Conservation (phyloP, 1,140 invertebrate genomes). For the Odontomachus brunneus region DNA sequence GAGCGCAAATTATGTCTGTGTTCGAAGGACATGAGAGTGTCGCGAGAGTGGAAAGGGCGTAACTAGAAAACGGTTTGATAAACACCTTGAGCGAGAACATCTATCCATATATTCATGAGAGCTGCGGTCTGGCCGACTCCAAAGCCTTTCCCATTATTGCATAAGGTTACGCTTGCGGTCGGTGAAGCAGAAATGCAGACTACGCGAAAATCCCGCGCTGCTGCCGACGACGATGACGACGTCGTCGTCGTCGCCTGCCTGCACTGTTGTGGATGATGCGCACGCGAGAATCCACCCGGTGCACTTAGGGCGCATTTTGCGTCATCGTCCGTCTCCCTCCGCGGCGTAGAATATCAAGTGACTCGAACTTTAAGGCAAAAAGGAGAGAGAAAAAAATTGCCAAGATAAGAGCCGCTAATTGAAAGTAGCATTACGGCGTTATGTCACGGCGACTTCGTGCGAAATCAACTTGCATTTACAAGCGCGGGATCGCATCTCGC, state of each 20-base stretch:
- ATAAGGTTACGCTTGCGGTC: conserved; percentile 80
- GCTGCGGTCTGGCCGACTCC: conserved; percentile 70
- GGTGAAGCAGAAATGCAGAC: conserved; percentile 80
- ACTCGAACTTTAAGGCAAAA: conserved; percentile 5
- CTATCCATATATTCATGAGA: conserved; percentile 82
- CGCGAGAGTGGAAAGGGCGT: conserved; percentile 68
- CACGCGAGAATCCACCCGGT: conserved; percentile 48
- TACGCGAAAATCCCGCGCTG: conserved; percentile 70
- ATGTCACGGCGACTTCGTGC: not conserved
- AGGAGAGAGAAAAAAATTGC: not conserved
- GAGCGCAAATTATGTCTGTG: conserved; percentile 66
- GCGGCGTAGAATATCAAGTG: conserved; percentile 37
- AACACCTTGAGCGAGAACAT: conserved; percentile 80
- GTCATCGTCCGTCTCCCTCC: not conserved
- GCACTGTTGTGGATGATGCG: too few species aligned
- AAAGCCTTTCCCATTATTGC: conserved; percentile 80
- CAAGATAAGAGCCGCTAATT: conserved; percentile 24
- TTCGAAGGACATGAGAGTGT: conserved; percentile 4
- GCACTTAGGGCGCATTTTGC: conserved; percentile 61
- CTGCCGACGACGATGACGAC: conserved; percentile 43
- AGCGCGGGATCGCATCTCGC: not conserved
- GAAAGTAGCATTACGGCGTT: conserved; percentile 19
- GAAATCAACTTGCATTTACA: conserved; percentile 39
- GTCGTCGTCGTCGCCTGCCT: conserved; percentile 39
- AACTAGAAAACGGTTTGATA: conserved; percentile 80